A percentile compares a stretch with the other conserved stretches of the same genome.
These are phyloP conservation scores for Pteropus rufus DNA, from an alignment of 2,797 vertebrate species.

Conservation along the genomic window DNA sequence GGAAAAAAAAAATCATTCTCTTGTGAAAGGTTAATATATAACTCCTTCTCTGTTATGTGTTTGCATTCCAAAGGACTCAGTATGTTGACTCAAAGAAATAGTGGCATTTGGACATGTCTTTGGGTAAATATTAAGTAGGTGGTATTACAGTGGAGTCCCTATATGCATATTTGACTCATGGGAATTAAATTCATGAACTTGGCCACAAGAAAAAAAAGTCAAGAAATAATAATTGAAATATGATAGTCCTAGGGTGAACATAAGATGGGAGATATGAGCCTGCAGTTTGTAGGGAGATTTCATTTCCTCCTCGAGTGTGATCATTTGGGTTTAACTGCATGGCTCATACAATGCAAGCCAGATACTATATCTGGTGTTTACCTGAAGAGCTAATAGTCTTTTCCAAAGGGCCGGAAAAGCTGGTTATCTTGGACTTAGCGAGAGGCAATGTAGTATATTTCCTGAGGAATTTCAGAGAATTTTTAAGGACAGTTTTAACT, in stretches of 20 bases:
- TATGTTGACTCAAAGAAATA: not conserved
- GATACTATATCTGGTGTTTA: not conserved
- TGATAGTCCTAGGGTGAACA: not conserved
- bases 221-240: not conserved
- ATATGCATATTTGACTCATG: not conserved
- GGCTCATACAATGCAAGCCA: not conserved
- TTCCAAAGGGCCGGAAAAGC: not conserved
- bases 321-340: not conserved
- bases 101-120: not conserved
- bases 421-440: not conserved
- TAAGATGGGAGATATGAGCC: not conserved
- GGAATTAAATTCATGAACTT: not conserved
- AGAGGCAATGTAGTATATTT: not conserved
- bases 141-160: not conserved
- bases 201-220: not conserved
- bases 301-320: not conserved
- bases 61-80: not conserved
- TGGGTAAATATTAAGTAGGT: not conserved
- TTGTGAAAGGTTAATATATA: not conserved
- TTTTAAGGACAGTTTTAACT: constrained; percentile 12
- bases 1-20: not conserved
- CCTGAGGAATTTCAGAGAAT: not conserved
- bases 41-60: not conserved
- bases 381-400: not conserved
- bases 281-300: not conserved